Percentiles rank a stretch among this genome's conserved stretches.
Evolutionary conservation across 2,888 invertebrate species (phyloP).

Genomic region (Anoncus sp.): DNA sequence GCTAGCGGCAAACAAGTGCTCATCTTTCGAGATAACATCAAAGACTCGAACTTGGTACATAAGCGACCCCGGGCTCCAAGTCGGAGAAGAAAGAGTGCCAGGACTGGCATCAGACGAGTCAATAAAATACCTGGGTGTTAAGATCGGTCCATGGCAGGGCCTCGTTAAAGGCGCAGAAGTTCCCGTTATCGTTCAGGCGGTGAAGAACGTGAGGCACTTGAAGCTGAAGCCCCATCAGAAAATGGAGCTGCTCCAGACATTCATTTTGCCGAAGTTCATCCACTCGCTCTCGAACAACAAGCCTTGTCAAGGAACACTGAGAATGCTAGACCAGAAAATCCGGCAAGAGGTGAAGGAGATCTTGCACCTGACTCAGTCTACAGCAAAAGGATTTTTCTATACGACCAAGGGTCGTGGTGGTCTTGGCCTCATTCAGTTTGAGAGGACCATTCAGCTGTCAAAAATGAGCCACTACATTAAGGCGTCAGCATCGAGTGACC

Average conservation of each 20-base stretch:
- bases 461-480: no score
- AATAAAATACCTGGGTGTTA: conserved; percentile 8
- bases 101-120: neutral
- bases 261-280: conserved; percentile 34
- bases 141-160: conserved; percentile 16
- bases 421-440: neutral
- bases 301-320: conserved; percentile 3
- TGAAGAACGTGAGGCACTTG: conserved; percentile 15
- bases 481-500: no score
- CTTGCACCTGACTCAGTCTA: neutral
- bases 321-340: conserved; percentile 21
- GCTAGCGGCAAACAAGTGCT: conserved; percentile 46
- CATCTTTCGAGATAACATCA: conserved; percentile 10
- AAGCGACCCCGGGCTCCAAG: conserved; percentile 21
- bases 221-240: conserved; percentile 50
- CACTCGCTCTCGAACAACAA: conserved; percentile 17
- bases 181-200: neutral
- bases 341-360: conserved; percentile 22
- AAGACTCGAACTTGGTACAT: conserved; percentile 45
- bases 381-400: neutral
- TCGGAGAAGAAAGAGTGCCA: neutral
- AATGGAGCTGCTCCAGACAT: conserved; percentile 22
- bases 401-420: neutral
- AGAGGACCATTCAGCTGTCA: neutral
- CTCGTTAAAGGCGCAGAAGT: conserved; percentile 23